Evolutionary conservation across 2,888 invertebrate genomes (phyloP).

Genomic region (Megamerina dolium): DNA sequence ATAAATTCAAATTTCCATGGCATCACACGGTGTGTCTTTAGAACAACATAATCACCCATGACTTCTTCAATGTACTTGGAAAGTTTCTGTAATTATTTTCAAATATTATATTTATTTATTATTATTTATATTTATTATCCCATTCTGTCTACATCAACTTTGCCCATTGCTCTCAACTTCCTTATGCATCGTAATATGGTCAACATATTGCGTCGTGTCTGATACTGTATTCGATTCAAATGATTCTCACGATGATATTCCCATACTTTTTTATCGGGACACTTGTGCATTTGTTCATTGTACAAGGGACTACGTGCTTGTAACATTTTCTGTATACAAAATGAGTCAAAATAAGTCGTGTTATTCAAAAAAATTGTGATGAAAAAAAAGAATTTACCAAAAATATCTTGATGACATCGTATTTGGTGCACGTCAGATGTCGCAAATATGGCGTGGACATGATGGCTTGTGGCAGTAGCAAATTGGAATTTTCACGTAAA

Average conservation of each 20-base stretch:
- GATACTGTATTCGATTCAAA: constrained; percentile 37
- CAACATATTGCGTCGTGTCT: constrained; percentile 39
- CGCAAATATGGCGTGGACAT: constrained; percentile 28
- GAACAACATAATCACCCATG: constrained; percentile 40
- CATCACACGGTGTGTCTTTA: constrained; percentile 43
- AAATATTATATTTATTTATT: not conserved
- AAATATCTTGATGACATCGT: constrained; percentile 31
- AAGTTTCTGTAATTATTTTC: constrained; percentile 34
- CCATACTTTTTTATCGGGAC: constrained; percentile 26
- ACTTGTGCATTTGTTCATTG: constrained; percentile 30
- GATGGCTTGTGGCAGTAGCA: constrained; percentile 32
- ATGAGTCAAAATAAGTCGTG: not conserved
- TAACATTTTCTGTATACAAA: constrained; percentile 37
- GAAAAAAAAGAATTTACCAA: constrained; percentile 27
- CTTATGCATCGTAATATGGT: constrained; percentile 29
- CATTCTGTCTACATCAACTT: constrained; percentile 24
- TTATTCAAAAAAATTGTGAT: too few species aligned
- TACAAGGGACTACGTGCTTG: constrained; percentile 41
- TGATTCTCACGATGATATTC: constrained; percentile 28
- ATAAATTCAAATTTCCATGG: constrained; percentile 47
- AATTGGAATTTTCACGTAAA: constrained; percentile 28
- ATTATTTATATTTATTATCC: not conserved
- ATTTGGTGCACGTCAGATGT: constrained; percentile 27
- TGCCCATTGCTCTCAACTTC: constrained; percentile 25
- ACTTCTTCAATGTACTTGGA: constrained; percentile 35